Conservation (phyloP, 2,797 vertebrate genomes). For the Cossypha polioptera region DNA sequence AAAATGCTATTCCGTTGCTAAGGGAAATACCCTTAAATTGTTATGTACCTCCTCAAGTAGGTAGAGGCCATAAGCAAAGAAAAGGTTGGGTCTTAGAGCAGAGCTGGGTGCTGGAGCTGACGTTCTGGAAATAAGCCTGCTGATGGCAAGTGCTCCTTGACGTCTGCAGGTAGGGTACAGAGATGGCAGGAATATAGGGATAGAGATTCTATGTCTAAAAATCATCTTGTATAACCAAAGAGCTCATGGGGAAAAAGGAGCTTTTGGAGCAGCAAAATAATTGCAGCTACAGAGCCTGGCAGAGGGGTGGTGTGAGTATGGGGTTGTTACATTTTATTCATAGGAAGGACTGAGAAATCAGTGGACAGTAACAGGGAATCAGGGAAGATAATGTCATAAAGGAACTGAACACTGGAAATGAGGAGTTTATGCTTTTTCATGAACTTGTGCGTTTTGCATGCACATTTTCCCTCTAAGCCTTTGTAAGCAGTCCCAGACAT, state of each 20-base stretch:
- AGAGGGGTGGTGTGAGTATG: background rate
- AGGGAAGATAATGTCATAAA: background rate
- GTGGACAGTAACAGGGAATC: background rate
- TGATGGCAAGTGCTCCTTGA: background rate
- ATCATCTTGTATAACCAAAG: background rate
- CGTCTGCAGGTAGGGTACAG: background rate
- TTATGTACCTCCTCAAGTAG: background rate
- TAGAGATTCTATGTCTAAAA: background rate
- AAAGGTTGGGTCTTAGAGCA: background rate
- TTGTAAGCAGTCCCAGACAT: background rate
- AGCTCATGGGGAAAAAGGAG: background rate
- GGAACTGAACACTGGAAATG: background rate
- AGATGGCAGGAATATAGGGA: background rate
- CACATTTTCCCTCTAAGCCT: background rate
- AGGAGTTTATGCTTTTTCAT: background rate
- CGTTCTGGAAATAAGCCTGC: background rate
- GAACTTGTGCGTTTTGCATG: background rate
- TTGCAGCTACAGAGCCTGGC: background rate
- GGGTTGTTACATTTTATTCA: background rate
- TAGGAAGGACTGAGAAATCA: background rate
- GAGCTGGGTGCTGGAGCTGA: background rate
- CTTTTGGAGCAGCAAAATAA: background rate
- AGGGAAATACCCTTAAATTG: background rate
- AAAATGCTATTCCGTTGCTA: background rate
- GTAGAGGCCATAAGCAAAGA: background rate